Evolutionary conservation across 2,113 vertebrate species (phyloP).

Genomic region (Zeus faber): DNA sequence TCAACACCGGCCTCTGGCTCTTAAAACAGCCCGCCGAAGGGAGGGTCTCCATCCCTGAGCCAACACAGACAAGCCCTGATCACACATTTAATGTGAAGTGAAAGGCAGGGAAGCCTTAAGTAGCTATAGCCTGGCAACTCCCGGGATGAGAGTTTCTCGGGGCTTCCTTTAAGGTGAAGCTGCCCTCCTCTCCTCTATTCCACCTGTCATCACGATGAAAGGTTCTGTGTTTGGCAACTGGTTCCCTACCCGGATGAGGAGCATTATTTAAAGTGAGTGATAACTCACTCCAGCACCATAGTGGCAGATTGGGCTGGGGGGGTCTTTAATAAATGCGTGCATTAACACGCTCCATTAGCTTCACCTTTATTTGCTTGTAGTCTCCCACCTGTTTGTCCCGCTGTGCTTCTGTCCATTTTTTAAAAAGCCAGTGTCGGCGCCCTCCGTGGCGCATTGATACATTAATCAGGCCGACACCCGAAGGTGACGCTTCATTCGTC

Average conservation of each 20-base stretch:
- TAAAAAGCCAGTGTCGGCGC: slow-evolving; percentile 10
- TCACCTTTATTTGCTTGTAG: slow-evolving; percentile 59
- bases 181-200: slow-evolving; percentile 27
- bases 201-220: slow-evolving; percentile 57
- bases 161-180: not conserved
- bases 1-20: slow-evolving; percentile 28
- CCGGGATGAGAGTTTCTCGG: too few species aligned
- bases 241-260: slow-evolving; percentile 38
- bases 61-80: slow-evolving; percentile 29
- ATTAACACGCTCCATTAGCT: slow-evolving; percentile 61
- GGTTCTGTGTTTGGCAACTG: slow-evolving; percentile 21
- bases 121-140: too few species aligned
- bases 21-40: too few species aligned
- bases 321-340: slow-evolving; percentile 58
- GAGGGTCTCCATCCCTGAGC: slow-evolving; percentile 29
- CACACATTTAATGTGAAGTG: slow-evolving; percentile 32
- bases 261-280: slow-evolving; percentile 64
- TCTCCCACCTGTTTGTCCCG: slow-evolving; percentile 48
- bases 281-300: slow-evolving; percentile 59
- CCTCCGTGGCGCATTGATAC: not conserved
- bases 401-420: slow-evolving; percentile 43
- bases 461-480: slow-evolving; percentile 31
- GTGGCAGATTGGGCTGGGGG: slow-evolving; percentile 23
- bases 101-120: too few species aligned
- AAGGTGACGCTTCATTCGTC: too few species aligned